Evolutionary conservation across 2,113 vertebrate genomes (phyloP), one percentile per base, ranked within the genome.

Genomic region (Epinephelus fuscoguttatus): DNA sequence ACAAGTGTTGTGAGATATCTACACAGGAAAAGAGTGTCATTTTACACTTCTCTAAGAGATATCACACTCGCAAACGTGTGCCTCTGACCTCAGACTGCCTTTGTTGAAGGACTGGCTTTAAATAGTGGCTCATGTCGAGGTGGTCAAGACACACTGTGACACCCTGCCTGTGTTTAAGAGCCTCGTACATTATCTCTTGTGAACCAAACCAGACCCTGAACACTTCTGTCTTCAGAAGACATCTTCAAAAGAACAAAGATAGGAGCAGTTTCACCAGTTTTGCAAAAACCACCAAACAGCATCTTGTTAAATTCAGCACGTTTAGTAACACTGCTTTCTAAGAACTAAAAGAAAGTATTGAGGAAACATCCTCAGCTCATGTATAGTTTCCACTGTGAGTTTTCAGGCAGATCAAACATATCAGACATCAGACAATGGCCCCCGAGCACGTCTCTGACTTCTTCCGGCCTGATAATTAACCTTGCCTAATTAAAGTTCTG

Each of bases 51-150:
- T 72, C 61, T 25, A 61, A 56, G 45, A 84, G 72, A 88, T 78
- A 75, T 80, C 87, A 42, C 85, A 79, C 71, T 71, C 57, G 69
- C 74, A 72, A 61, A 70, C 6, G 21, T 71, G 80, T 67, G 70
- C 45, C 63, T 80, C 56, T 88, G 82, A 92, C 87, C 85, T 85
- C 80, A 66, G 21, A 64, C 75, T 60, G 78, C 59, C 84, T 86
- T 80, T 64, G 73, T 53, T 86, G 69, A 82, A 84, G 71, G 77
- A 61, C 76, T 80, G 52, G 63, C 84, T 92, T 88, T 90, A 88
- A 90, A 89, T 88, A 82, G 85, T 67, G 81, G 49, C 62, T 63
- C 80, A 75, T 55, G 70, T 76, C 15, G 3, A 84, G 83, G 86
- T 84, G 81, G 61, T 72, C 78, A 17, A 63, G 78, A 84, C 78